Evolutionary conservation across 2,888 invertebrate species (phyloP).

Genomic region (Troilus luridus): DNA sequence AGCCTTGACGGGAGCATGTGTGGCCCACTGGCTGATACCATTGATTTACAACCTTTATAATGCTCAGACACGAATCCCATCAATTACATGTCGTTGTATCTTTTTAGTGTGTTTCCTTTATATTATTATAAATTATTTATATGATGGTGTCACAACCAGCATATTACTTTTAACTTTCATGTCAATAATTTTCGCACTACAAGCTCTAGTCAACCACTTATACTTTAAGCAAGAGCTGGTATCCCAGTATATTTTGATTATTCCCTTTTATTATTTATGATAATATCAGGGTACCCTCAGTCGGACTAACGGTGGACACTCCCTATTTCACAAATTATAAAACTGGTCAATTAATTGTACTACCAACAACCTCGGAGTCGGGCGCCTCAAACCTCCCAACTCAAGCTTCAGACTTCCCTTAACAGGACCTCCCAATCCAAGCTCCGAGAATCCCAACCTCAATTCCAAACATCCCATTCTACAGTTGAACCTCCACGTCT

Average conservation of each 20-base stretch:
- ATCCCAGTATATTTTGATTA: neutral
- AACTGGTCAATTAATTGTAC: too few relatives aligned
- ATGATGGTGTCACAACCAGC: neutral
- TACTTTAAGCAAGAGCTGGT: neutral
- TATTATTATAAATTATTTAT: slow-evolving; percentile 4
- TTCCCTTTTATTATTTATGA: too few relatives aligned
- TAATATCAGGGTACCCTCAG: too few relatives aligned
- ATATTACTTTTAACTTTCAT: neutral
- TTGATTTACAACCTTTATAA: slow-evolving; percentile 45
- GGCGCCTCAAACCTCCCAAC: too few relatives aligned
- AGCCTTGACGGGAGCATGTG: slow-evolving; percentile 37
- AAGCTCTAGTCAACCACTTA: neutral
- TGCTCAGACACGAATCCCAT: slow-evolving; percentile 42
- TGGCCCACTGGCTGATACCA: slow-evolving; percentile 29
- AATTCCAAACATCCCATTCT: too few relatives aligned
- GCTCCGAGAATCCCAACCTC: too few relatives aligned
- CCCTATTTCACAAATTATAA: too few relatives aligned
- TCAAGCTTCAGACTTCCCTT: too few relatives aligned
- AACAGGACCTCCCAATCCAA: too few relatives aligned
- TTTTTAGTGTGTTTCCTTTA: neutral
- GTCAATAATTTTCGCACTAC: neutral
- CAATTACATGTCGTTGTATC: slow-evolving; percentile 1
- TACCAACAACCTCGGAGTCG: too few relatives aligned
- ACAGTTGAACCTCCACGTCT: too few relatives aligned
- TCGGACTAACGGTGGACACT: too few relatives aligned